Evolutionary conservation across 2,113 vertebrate genomes (phyloP).

Genomic region (Anseranas semipalmata): DNA sequence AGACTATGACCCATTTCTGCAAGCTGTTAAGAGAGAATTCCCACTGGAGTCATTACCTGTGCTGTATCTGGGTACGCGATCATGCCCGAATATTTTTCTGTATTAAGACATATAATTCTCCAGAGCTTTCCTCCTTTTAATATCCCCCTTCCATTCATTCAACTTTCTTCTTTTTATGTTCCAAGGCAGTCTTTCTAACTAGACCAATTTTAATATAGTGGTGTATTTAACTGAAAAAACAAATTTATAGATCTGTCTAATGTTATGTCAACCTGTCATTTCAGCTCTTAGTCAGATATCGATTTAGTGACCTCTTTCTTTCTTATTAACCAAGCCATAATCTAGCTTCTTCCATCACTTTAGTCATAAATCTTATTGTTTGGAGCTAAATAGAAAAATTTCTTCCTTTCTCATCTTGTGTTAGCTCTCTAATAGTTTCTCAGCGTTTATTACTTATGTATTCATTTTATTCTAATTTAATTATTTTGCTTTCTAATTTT

Average conservation of each 20-base stretch:
- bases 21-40: neutral
- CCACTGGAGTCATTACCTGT: neutral
- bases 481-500: constrained; percentile 40
- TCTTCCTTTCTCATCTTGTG: neutral
- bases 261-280: neutral
- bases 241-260: neutral
- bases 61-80: neutral
- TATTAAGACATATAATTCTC: neutral
- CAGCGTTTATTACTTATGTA: constrained; percentile 18
- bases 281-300: neutral
- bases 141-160: neutral
- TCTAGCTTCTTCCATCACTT: neutral
- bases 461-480: neutral
- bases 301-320: neutral
- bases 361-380: neutral
- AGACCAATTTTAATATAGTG: neutral
- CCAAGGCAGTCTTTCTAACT: neutral
- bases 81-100: neutral
- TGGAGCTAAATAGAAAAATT: neutral
- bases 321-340: neutral
- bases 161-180: neutral
- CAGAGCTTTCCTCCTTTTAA: neutral
- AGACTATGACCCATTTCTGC: neutral
- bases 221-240: neutral
- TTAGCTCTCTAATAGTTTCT: constrained; percentile 16